A percentile compares a stretch with the other conserved stretches of the same genome.
Evolutionary conservation across 2,888 invertebrate genomes (phyloP).

Genomic region (Trachelus stipa): DNA sequence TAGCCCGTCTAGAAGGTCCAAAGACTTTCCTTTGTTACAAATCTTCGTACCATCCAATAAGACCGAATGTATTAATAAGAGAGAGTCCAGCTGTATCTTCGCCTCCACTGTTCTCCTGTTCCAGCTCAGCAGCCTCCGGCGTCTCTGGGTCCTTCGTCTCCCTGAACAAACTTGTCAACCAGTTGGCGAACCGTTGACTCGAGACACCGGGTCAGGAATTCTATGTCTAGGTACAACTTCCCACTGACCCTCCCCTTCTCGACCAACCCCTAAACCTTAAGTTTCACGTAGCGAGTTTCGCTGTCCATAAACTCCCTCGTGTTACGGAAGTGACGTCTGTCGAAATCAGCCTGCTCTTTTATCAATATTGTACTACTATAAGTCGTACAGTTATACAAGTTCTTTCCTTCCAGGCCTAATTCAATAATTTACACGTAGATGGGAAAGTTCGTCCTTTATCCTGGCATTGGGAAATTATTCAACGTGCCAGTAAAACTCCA

Average conservation of each 20-base stretch:
- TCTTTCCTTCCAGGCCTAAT: background rate
- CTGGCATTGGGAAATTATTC: background rate
- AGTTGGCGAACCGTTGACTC: slow-evolving; percentile 40
- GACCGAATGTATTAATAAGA: background rate
- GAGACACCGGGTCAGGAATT: slow-evolving; percentile 6
- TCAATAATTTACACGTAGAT: background rate
- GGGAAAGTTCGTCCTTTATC: background rate
- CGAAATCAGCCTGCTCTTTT: background rate
- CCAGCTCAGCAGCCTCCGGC: background rate
- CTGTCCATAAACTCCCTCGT: slow-evolving; percentile 11
- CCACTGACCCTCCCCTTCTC: background rate
- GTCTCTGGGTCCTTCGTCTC: background rate
- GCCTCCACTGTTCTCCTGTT: background rate
- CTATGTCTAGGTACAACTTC: background rate
- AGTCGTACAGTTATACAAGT: background rate
- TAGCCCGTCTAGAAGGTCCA: too few species aligned
- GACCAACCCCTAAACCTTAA: slow-evolving; percentile 8
- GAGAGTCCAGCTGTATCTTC: background rate
- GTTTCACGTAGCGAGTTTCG: slow-evolving; percentile 34
- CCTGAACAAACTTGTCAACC: slow-evolving; percentile 39
- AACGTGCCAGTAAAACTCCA: background rate
- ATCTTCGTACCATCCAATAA: background rate
- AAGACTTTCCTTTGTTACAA: background rate
- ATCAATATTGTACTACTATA: background rate
- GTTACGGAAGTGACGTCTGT: background rate